These are phyloP conservation scores for Synergus laeviventris DNA, from an alignment of 2,888 invertebrate genomes.

Conservation along the genomic window DNA sequence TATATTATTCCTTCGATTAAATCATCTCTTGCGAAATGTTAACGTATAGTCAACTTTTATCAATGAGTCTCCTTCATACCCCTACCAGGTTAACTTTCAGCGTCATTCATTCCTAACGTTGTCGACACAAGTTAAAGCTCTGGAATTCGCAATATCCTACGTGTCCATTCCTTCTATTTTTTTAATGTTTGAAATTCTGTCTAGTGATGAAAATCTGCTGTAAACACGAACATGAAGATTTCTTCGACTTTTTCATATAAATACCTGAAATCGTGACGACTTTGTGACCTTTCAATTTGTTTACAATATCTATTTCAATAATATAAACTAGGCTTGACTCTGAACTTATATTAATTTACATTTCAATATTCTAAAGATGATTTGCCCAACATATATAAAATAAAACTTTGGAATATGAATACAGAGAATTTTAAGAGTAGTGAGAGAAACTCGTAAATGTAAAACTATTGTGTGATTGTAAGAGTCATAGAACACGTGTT, in stretches of 20 bases:
- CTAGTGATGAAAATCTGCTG: slow-evolving; percentile 16
- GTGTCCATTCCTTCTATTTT: slow-evolving; percentile 35
- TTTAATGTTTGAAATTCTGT: slow-evolving; percentile 23
- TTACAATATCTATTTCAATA: no score
- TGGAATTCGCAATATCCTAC: slow-evolving; percentile 34
- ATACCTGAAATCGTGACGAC: background rate
- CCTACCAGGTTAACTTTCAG: slow-evolving; percentile 45
- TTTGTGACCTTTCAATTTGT: background rate
- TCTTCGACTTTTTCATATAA: background rate
- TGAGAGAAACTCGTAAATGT: slow-evolving; percentile 29
- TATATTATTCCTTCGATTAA: slow-evolving; percentile 50
- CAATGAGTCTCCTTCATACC: slow-evolving; percentile 47
- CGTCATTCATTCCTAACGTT: slow-evolving; percentile 22
- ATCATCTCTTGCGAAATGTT: slow-evolving; percentile 49
- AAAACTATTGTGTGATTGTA: slow-evolving; percentile 28
- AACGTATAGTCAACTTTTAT: slow-evolving; percentile 50
- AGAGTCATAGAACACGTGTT: slow-evolving; percentile 11
- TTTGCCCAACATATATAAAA: background rate
- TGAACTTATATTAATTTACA: background rate
- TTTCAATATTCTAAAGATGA: background rate
- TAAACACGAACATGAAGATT: slow-evolving; percentile 12
- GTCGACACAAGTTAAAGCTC: slow-evolving; percentile 32
- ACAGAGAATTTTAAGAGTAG: background rate
- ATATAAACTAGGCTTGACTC: no score
- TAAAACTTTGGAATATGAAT: background rate